These are phyloP conservation scores for Trichacis sp. DNA, from an alignment of 2,888 invertebrate species.

Conservation along the genomic window DNA sequence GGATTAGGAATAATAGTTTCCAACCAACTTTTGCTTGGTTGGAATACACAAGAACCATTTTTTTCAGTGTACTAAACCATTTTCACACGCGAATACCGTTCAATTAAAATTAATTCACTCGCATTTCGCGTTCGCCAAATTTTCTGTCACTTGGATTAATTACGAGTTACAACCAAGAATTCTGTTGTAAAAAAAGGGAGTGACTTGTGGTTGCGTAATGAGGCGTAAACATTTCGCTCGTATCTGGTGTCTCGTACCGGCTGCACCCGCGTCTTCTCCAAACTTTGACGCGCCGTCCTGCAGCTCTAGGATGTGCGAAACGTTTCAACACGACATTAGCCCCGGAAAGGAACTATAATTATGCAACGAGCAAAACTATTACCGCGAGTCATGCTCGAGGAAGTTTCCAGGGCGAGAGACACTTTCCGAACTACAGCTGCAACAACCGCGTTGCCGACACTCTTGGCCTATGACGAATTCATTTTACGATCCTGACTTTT, in stretches of 20 bases:
- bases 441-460: conserved; percentile 28
- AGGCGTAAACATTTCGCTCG: no score
- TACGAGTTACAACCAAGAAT: no score
- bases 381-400: conserved; percentile 54
- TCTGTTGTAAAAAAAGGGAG: no score
- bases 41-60: no score
- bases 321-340: conserved; percentile 57
- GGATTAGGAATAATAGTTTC: no score
- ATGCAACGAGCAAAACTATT: conserved; percentile 59
- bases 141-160: no score
- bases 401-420: conserved; percentile 50
- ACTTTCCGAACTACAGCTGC: conserved; percentile 42
- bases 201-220: no score
- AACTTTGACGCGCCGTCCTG: conserved; percentile 36
- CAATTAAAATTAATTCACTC: no score
- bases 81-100: no score
- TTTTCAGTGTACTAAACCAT: no score
- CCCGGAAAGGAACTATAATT: conserved; percentile 60
- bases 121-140: no score
- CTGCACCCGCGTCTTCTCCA: conserved; percentile 25
- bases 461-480: conserved; percentile 39
- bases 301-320: conserved; percentile 33
- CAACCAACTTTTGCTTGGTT: no score
- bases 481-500: conserved; percentile 39
- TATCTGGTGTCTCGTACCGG: conserved; percentile 5